These are phyloP conservation scores for Macrotis lagotis DNA, from an alignment of 2,113 vertebrate species.

Conservation along the genomic window DNA sequence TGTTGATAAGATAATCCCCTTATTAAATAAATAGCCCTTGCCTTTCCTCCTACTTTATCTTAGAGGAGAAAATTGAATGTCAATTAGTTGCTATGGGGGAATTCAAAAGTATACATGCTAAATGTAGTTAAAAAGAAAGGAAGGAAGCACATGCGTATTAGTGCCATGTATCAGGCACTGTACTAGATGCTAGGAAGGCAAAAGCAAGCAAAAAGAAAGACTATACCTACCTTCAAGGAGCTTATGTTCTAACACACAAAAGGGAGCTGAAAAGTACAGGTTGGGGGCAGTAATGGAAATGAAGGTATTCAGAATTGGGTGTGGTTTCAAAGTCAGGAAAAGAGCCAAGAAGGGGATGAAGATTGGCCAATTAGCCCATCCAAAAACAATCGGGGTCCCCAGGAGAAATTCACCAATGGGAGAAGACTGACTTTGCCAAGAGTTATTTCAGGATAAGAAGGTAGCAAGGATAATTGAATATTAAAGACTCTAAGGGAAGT, in stretches of 20 bases:
- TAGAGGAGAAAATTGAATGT: background rate
- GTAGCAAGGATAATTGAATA: background rate
- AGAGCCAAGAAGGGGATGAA: background rate
- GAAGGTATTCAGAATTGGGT: background rate
- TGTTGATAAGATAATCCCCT: background rate
- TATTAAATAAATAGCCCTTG: background rate
- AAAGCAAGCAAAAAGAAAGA: background rate
- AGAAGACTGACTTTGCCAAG: background rate
- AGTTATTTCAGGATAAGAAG: background rate
- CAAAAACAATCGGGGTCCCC: background rate
- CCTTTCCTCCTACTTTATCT: background rate
- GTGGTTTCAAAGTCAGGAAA: background rate
- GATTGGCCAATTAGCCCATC: background rate
- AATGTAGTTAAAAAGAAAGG: background rate
- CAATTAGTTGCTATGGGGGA: background rate
- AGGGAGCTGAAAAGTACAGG: background rate
- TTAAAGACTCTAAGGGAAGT: background rate
- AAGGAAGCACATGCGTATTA: background rate
- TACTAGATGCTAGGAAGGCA: background rate
- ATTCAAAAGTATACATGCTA: background rate
- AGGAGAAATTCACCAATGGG: background rate
- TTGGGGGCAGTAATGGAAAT: background rate
- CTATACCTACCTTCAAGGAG: background rate
- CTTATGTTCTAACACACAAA: background rate
- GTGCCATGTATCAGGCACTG: background rate